Percentiles rank a stretch among this genome's conserved stretches.
phyloP scores from a whole-genome alignment of 2,797 vertebrate genomes.

The Dicrostonyx torquatus region DNA sequence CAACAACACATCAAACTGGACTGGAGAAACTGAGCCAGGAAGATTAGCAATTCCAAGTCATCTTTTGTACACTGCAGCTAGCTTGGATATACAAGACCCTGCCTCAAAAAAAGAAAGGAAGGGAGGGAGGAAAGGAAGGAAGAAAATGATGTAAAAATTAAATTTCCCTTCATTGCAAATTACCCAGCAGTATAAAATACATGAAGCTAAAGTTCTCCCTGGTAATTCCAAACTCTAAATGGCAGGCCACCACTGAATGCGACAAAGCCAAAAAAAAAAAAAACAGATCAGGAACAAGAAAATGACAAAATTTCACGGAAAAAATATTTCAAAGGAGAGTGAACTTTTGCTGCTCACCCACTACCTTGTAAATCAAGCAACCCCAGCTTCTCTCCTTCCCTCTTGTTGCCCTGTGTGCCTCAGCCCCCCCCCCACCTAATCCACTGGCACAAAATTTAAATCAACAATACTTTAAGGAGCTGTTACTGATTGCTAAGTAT shows the following conservation, averaged over 20 bases:
- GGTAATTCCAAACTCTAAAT: background rate
- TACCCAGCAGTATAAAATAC: background rate
- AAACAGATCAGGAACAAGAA: background rate
- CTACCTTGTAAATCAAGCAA: background rate
- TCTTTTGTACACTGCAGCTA: background rate
- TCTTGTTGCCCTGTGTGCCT: background rate
- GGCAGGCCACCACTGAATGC: background rate
- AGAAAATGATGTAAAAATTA: background rate
- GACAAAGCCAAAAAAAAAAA: no score
- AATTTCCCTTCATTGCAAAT: background rate
- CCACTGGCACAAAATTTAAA: background rate
- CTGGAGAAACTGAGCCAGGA: background rate
- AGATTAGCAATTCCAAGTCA: background rate
- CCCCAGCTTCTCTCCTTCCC: background rate
- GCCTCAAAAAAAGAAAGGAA: background rate
- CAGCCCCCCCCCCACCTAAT: background rate
- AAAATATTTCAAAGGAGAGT: background rate
- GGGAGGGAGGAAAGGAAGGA: background rate
- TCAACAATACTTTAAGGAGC: background rate
- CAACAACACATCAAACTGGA: background rate
- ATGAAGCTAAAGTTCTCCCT: background rate
- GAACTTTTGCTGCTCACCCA: background rate
- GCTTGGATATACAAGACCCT: background rate
- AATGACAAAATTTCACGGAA: background rate
- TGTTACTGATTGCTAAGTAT: background rate